These are phyloP conservation scores for Prunella strophiata DNA, from an alignment of 2,797 vertebrate species.

Conservation along the genomic window DNA sequence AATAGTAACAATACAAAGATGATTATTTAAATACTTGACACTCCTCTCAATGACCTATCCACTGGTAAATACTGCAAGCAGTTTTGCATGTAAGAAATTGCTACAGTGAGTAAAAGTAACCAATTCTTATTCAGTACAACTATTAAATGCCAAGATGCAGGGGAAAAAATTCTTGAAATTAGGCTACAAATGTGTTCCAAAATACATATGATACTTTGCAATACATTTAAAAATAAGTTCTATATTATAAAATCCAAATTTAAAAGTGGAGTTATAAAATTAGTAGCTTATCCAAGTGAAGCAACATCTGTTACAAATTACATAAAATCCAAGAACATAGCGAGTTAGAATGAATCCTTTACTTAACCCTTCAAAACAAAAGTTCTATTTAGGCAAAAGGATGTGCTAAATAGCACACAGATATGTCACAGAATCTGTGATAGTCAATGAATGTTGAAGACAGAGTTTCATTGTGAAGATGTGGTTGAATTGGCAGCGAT, in stretches of 20 bases:
- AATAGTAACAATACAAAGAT: neutral
- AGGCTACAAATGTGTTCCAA: neutral
- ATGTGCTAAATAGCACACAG: constrained; percentile 32
- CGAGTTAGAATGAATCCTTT: constrained; percentile 50
- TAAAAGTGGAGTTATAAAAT: constrained; percentile 46
- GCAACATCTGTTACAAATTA: constrained; percentile 69
- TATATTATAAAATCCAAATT: constrained; percentile 24
- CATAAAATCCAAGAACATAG: constrained; percentile 30
- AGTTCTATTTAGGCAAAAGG: constrained; percentile 20
- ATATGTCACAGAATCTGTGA: neutral
- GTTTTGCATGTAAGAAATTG: neutral
- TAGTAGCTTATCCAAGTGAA: constrained; percentile 41
- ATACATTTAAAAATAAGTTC: constrained; percentile 11
- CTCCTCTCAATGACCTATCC: neutral
- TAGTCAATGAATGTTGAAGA: constrained; percentile 18
- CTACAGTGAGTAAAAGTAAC: neutral
- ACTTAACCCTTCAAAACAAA: constrained; percentile 39
- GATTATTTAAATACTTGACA: neutral
- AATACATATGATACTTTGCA: neutral
- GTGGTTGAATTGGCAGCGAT: neutral
- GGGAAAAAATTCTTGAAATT: neutral
- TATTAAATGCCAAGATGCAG: neutral
- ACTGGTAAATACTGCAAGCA: neutral
- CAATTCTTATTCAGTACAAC: neutral
- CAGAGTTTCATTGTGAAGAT: constrained; percentile 33